Evolutionary conservation across 2,888 invertebrate genomes (phyloP).

Genomic region (Brachynemurus nebulosus): DNA sequence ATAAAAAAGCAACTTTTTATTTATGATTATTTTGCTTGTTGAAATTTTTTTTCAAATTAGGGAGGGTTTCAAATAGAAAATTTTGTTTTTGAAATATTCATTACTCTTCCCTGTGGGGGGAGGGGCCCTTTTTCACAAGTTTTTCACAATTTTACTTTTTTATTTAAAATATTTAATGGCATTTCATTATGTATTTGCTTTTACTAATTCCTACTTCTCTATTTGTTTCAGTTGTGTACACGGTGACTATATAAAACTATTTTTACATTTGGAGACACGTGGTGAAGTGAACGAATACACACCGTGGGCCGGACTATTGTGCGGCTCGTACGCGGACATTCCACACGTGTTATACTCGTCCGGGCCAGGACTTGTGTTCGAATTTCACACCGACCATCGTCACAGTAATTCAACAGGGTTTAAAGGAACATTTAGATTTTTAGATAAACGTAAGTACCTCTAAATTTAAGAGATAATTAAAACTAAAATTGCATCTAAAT

Average conservation of each 20-base stretch:
- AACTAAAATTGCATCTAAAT: background rate
- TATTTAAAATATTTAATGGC: too few species aligned
- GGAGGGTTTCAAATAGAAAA: too few species aligned
- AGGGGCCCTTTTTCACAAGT: too few species aligned
- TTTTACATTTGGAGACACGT: slow-evolving; percentile 56
- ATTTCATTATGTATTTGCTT: too few species aligned
- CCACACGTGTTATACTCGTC: slow-evolving; percentile 64
- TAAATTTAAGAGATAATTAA: too few species aligned
- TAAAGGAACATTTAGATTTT: slow-evolving; percentile 60
- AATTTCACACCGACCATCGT: slow-evolving; percentile 49
- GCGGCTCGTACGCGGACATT: slow-evolving; percentile 52
- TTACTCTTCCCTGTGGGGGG: too few species aligned
- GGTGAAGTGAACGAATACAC: slow-evolving; percentile 60
- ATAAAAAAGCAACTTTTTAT: too few species aligned
- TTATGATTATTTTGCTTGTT: too few species aligned
- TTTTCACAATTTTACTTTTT: too few species aligned
- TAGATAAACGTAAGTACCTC: slow-evolving; percentile 57
- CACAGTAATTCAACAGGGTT: slow-evolving; percentile 52
- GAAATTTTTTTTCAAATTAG: too few species aligned
- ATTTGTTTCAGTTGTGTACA: slow-evolving; percentile 56
- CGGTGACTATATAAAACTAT: slow-evolving; percentile 65
- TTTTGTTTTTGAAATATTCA: too few species aligned
- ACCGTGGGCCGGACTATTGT: slow-evolving; percentile 57
- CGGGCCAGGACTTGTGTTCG: slow-evolving; percentile 56
- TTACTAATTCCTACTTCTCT: too few species aligned